A percentile compares a stretch with the other conserved stretches of the same genome.
Conservation (phyloP, 2,888 invertebrate genomes). For the Melolontha melolontha region DNA sequence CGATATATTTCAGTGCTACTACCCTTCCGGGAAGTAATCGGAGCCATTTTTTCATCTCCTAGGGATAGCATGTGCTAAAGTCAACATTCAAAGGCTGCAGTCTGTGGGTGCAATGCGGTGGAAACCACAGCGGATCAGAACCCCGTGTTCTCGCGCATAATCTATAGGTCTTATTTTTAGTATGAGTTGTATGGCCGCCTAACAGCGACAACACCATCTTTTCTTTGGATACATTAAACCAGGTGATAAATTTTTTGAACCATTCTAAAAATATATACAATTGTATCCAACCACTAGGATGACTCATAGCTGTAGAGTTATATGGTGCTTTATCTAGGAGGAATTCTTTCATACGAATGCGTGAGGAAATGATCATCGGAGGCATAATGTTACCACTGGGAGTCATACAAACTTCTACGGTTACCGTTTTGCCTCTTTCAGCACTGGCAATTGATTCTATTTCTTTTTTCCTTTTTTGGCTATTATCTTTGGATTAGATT, state of each 20-base stretch:
- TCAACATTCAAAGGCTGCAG: slow-evolving; percentile 57
- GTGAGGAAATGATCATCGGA: neutral
- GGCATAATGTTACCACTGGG: slow-evolving; percentile 2
- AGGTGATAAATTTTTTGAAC: slow-evolving; percentile 8
- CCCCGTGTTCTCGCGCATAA: slow-evolving; percentile 51
- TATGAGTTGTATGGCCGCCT: slow-evolving; percentile 51
- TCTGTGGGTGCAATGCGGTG: slow-evolving; percentile 56
- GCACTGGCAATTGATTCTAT: no score
- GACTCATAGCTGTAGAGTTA: neutral
- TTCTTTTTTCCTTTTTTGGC: no score
- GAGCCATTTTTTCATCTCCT: slow-evolving; percentile 53
- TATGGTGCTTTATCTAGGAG: slow-evolving; percentile 17
- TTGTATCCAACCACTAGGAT: slow-evolving; percentile 13
- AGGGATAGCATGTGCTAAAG: slow-evolving; percentile 54
- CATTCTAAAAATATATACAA: slow-evolving; percentile 20
- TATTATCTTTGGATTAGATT: no score
- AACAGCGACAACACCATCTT: slow-evolving; percentile 5
- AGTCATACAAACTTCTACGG: no score
- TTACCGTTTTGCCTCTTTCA: no score
- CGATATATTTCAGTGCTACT: slow-evolving; percentile 54
- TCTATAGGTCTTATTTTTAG: slow-evolving; percentile 23
- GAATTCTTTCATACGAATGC: slow-evolving; percentile 15
- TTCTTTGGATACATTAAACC: slow-evolving; percentile 6
- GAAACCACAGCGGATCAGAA: slow-evolving; percentile 56
- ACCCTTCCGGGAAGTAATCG: slow-evolving; percentile 53